Percentiles rank a stretch among this genome's conserved stretches.
Conservation (phyloP, 2,113 vertebrate species). For the Carettochelys insculpta region DNA sequence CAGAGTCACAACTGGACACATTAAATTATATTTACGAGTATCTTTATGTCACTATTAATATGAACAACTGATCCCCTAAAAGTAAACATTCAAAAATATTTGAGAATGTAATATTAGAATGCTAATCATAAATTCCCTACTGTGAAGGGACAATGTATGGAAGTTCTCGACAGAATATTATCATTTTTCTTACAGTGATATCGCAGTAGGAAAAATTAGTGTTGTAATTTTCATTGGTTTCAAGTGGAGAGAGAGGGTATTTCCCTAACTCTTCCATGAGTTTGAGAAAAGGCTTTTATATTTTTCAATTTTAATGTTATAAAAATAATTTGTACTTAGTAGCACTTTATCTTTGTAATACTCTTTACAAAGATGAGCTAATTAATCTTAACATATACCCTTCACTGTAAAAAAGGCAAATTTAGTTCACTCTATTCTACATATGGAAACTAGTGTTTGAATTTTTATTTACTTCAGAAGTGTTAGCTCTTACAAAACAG, state of each 20-base stretch:
- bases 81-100: neutral
- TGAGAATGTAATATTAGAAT: neutral
- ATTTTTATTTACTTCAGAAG: neutral
- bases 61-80: neutral
- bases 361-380: neutral
- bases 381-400: neutral
- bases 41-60: neutral
- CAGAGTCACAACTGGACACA: neutral
- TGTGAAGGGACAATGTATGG: neutral
- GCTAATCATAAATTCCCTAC: neutral
- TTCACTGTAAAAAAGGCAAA: neutral
- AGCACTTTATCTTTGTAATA: neutral
- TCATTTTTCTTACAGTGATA: rapidly evolving
- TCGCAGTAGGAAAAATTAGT: neutral
- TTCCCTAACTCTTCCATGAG: neutral
- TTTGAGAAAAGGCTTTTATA: neutral
- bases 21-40: neutral
- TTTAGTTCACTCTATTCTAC: neutral
- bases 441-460: neutral
- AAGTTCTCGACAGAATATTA: neutral
- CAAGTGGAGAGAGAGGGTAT: neutral
- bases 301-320: neutral
- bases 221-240: neutral
- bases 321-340: neutral
- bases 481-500: neutral